Base-by-base conservation (phyloP, 2,888 invertebrate genomes). In the Drosophila merina region DNA sequence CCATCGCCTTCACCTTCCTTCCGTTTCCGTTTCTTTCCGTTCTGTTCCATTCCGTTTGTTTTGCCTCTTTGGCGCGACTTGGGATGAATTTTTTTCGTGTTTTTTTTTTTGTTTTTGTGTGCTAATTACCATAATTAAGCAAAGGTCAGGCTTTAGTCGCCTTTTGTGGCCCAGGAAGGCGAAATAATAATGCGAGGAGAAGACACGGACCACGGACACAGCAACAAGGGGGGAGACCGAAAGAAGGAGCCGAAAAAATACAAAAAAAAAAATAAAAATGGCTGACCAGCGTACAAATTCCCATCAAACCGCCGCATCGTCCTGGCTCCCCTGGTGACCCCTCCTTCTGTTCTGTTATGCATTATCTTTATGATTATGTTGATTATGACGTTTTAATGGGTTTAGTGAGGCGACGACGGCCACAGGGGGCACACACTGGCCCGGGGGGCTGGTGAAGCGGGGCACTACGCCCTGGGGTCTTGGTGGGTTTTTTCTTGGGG, bases 121-220 rank as follows among this genome's bases (percentile, higher is more conserved):
- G 75, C 83, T 84, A 84, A 84, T 84, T 87, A 84, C 88, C 83
- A 84, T 84, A 84, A 84, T 84, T 84, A 84, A 88, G 88, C 88
- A 84, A 86, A 84, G 88, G 83, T 88, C 88, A 84, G 88, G 83
- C 88, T 77, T 88, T 84, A 79, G 86, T 77, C 83, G 86, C 70
- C 79, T 79, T 86, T 84, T 87, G 83, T 82, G 86, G 75, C 79
- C 72, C 71, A 74, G 68, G 62, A 70, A 74, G 79, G 75, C 82
- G 77, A 62, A 78, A 82, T 85, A 87, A 87, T 87, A 83, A 83
- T 77, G 20, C 20, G 83, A 87, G 83, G 57, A 58, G 49, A 33
- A 36, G 47, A 40, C 30, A 26, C 12, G 1, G 20, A 14, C 2
- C 30, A 26, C 12, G 1, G 20, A 14, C 2, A 9, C 8, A 12